These are phyloP conservation scores for Gorsachius goisagi DNA, from an alignment of 2,113 vertebrate genomes.

Conservation along the genomic window DNA sequence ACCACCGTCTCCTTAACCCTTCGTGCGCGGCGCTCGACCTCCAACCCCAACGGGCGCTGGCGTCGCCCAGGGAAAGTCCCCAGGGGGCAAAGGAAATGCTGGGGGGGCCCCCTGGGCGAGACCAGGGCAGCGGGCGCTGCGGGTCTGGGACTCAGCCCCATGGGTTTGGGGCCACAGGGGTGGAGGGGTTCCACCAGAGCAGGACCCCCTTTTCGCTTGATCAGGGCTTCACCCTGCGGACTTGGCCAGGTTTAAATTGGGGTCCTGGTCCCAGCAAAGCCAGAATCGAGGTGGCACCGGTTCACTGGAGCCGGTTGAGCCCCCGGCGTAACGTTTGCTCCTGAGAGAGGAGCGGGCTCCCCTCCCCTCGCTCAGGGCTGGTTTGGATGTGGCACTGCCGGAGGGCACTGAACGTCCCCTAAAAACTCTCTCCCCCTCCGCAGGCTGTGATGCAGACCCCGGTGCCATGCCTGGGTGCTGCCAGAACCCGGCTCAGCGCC, in stretches of 20 bases:
- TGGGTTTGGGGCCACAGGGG: not conserved
- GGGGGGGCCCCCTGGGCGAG: rapidly evolving
- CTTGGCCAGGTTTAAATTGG: not conserved
- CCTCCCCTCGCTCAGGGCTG: not conserved
- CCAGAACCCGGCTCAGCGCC: not conserved
- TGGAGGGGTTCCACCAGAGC: not conserved
- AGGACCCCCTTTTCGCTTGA: not conserved
- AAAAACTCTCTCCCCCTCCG: not conserved
- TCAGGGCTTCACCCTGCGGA: rapidly evolving
- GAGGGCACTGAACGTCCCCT: not conserved
- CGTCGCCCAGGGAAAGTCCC: rapidly evolving
- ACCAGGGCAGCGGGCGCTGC: not conserved
- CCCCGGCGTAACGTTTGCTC: not conserved
- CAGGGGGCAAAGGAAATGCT: not conserved
- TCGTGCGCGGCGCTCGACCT: rapidly evolving
- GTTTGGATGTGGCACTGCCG: not conserved
- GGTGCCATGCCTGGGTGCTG: not conserved
- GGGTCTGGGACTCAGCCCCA: not conserved
- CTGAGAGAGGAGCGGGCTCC: rapidly evolving
- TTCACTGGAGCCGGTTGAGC: not conserved
- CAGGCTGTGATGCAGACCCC: rapidly evolving
- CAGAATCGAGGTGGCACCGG: rapidly evolving
- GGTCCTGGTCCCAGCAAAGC: not conserved
- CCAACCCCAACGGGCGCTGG: rapidly evolving
- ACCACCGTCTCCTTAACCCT: slow-evolving; percentile 8